A percentile compares a stretch with the other conserved stretches of the same genome.
These are phyloP conservation scores for Epizoanthus ramosus DNA, from an alignment of 92 coral and sea anemone genomes.

Conservation along the genomic window DNA sequence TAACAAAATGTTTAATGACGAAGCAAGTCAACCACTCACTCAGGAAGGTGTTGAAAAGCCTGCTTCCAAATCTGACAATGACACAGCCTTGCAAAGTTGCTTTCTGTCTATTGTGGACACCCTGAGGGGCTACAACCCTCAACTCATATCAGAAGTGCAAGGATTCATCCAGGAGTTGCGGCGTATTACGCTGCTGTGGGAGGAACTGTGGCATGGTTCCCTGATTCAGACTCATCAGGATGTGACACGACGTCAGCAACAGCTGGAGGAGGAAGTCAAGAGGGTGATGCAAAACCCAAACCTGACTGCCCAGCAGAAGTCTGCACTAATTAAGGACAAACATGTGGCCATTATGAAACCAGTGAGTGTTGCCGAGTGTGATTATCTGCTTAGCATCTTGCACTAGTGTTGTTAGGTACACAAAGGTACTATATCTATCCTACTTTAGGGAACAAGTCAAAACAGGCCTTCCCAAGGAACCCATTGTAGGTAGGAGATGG, in stretches of 20 bases:
- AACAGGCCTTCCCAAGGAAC: too few relatives aligned
- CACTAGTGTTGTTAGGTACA: not conserved
- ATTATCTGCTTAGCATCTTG: not conserved
- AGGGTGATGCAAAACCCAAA: slow-evolving; percentile 86
- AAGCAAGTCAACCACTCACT: slow-evolving; percentile 26
- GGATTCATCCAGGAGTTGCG: slow-evolving; percentile 91
- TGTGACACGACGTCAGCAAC: slow-evolving; percentile 87
- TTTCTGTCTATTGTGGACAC: slow-evolving; percentile 94
- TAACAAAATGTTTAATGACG: slow-evolving; percentile 4
- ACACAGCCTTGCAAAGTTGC: slow-evolving; percentile 78
- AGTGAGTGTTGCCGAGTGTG: slow-evolving; percentile 59
- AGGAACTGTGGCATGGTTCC: slow-evolving; percentile 97
- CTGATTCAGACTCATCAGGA: slow-evolving; percentile 97
- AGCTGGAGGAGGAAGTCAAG: slow-evolving; percentile 94
- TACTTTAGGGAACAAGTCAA: too few relatives aligned
- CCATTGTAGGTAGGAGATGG: too few relatives aligned
- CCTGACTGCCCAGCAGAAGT: slow-evolving; percentile 80
- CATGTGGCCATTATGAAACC: slow-evolving; percentile 98
- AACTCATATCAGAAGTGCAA: slow-evolving; percentile 85
- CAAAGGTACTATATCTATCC: too few relatives aligned
- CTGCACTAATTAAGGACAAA: slow-evolving; percentile 85
- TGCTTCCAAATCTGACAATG: slow-evolving; percentile 62
- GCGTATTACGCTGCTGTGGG: slow-evolving; percentile 94
- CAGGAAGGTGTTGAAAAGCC: slow-evolving; percentile 44
- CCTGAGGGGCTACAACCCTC: slow-evolving; percentile 79